Percentiles rank a stretch among this genome's conserved stretches.
Evolutionary conservation across 2,888 invertebrate genomes (phyloP).

Genomic region (Thalpophila matura): DNA sequence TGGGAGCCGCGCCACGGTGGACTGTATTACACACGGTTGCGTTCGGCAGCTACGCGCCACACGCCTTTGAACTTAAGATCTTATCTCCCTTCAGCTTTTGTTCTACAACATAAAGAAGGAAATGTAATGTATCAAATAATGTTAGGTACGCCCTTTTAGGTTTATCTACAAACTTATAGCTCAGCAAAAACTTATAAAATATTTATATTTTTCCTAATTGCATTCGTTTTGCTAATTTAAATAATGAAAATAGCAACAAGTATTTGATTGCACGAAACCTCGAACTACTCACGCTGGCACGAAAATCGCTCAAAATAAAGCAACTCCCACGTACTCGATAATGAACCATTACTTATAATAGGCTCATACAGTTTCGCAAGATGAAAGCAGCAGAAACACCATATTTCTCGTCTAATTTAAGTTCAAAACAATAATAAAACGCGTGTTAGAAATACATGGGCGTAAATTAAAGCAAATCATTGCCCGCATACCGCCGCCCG

Average conservation of each 20-base stretch:
- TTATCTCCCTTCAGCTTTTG: slow-evolving; percentile 55
- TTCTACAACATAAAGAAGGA: slow-evolving; percentile 50
- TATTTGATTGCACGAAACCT: no score
- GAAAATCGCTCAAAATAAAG: not conserved
- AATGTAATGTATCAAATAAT: slow-evolving; percentile 47
- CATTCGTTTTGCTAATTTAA: no score
- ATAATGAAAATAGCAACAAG: no score
- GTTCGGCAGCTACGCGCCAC: slow-evolving; percentile 77
- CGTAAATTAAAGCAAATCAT: slow-evolving; percentile 78
- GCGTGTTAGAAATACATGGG: slow-evolving; percentile 60
- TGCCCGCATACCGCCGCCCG: slow-evolving; percentile 63
- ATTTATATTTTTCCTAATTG: no score
- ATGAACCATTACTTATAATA: not conserved
- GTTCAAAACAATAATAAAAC: slow-evolving; percentile 45
- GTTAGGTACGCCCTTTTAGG: slow-evolving; percentile 2
- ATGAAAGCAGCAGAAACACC: slow-evolving; percentile 17
- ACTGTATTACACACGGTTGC: slow-evolving; percentile 88
- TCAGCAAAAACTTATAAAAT: no score
- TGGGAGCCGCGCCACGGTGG: slow-evolving; percentile 63
- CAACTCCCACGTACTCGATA: not conserved
- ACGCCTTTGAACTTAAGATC: slow-evolving; percentile 66
- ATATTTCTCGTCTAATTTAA: slow-evolving; percentile 40
- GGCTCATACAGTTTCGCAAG: not conserved
- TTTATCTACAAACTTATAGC: not conserved
- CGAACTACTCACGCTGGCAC: not conserved